A percentile compares a stretch with the other conserved stretches of the same genome.
Conservation (phyloP, 2,797 vertebrate species). For the Lacerta agilis region DNA sequence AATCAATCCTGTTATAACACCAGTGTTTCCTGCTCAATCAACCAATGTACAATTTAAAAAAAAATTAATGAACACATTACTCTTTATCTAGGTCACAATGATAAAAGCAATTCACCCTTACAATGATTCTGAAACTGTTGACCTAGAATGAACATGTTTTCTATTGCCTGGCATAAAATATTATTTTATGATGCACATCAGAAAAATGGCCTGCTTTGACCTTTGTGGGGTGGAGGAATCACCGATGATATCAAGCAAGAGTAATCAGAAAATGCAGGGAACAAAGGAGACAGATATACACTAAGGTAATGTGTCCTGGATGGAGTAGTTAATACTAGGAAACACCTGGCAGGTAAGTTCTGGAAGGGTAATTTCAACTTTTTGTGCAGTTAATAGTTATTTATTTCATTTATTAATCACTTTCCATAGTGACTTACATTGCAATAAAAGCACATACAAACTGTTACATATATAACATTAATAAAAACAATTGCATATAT, state of each 20-base stretch:
- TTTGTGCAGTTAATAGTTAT: background rate
- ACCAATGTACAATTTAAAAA: background rate
- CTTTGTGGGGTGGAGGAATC: background rate
- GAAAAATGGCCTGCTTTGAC: background rate
- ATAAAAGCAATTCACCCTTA: background rate
- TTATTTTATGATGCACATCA: background rate
- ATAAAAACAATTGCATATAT: too few species aligned
- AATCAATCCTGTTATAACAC: background rate
- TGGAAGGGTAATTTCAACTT: background rate
- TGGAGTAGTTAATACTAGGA: background rate
- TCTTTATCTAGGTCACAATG: slow-evolving; percentile 2
- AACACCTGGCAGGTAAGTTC: background rate
- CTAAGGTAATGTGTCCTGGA: background rate
- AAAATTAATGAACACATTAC: slow-evolving; percentile 7
- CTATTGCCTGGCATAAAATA: too few species aligned
- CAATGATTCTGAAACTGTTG: background rate
- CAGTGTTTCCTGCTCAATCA: background rate
- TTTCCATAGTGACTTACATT: too few species aligned
- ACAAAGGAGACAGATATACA: background rate
- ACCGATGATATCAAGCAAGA: background rate
- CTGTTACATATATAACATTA: too few species aligned
- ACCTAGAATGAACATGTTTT: background rate
- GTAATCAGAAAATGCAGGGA: background rate
- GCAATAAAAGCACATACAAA: too few species aligned
- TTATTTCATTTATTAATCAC: too few species aligned